These are phyloP conservation scores for Antrozous pallidus DNA, from an alignment of 2,797 vertebrate species.

Conservation along the genomic window DNA sequence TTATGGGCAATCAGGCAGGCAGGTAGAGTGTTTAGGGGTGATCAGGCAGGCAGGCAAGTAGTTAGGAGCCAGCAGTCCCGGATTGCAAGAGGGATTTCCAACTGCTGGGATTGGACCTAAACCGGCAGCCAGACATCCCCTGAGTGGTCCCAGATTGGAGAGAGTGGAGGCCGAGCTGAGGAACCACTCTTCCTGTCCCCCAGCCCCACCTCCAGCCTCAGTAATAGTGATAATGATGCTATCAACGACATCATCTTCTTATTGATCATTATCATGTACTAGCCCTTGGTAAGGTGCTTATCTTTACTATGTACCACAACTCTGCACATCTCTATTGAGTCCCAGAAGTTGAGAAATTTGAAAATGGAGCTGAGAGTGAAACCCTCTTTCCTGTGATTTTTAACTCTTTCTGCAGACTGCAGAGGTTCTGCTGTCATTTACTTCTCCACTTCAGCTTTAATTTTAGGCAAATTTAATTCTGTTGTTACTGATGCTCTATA, in stretches of 20 bases:
- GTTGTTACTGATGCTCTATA: not conserved
- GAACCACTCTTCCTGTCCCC: no score
- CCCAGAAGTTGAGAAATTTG: not conserved
- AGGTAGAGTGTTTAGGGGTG: no score
- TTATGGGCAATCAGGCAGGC: no score
- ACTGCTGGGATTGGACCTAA: no score
- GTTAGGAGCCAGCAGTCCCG: no score
- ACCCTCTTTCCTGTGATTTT: not conserved
- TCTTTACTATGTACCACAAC: not conserved
- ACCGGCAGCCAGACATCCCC: no score
- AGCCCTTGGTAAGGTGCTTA: not conserved
- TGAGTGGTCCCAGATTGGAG: no score
- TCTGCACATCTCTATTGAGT: not conserved
- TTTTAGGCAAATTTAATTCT: not conserved
- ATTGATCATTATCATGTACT: not conserved
- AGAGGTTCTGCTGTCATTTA: not conserved
- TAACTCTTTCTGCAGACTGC: not conserved
- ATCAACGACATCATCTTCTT: not conserved
- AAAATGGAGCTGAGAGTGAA: not conserved
- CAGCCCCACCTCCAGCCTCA: no score
- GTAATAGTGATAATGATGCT: not conserved
- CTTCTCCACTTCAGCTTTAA: not conserved
- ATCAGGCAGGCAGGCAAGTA: no score
- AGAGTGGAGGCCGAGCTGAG: no score
- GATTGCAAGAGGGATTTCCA: no score